Conservation (phyloP, 1,140 invertebrate species). For the Cephus cinctus region DNA sequence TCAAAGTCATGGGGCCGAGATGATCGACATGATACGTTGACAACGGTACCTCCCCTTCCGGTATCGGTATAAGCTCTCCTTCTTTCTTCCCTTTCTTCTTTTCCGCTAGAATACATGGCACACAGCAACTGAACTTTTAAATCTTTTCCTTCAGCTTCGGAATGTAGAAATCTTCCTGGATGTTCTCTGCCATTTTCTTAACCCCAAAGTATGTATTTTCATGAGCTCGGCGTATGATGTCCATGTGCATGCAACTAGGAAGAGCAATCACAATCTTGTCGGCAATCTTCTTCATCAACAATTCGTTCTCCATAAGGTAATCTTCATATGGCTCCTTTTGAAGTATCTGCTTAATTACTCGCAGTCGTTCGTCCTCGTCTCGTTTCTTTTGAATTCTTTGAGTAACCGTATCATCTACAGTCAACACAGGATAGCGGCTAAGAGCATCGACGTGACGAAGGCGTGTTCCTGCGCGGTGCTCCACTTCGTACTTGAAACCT, state of each 20-base stretch:
- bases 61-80: constrained; percentile 32
- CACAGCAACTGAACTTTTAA: constrained; percentile 31
- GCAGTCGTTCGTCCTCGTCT: too few species aligned
- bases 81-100: constrained; percentile 47
- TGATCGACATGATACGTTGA: constrained; percentile 37
- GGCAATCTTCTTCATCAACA: constrained; percentile 12
- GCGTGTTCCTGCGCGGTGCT: constrained; percentile 16
- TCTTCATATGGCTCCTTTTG: neutral
- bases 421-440: constrained; percentile 24
- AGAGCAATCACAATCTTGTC: too few species aligned
- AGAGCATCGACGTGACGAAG: constrained; percentile 33
- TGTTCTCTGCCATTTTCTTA: constrained; percentile 37
- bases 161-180: constrained; percentile 40
- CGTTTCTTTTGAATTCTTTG: too few species aligned
- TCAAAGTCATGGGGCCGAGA: constrained; percentile 21
- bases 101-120: constrained; percentile 41
- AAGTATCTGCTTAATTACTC: neutral
- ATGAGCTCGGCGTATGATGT: constrained; percentile 31
- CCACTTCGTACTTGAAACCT: constrained; percentile 28
- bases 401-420: too few species aligned
- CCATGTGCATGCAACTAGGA: constrained; percentile 29
- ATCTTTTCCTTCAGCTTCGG: constrained; percentile 33
- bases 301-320: constrained; percentile 3
- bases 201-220: constrained; percentile 36
- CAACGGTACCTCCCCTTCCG: constrained; percentile 26